Conservation (phyloP, 2,113 vertebrate genomes). For the Strigops habroptila region DNA sequence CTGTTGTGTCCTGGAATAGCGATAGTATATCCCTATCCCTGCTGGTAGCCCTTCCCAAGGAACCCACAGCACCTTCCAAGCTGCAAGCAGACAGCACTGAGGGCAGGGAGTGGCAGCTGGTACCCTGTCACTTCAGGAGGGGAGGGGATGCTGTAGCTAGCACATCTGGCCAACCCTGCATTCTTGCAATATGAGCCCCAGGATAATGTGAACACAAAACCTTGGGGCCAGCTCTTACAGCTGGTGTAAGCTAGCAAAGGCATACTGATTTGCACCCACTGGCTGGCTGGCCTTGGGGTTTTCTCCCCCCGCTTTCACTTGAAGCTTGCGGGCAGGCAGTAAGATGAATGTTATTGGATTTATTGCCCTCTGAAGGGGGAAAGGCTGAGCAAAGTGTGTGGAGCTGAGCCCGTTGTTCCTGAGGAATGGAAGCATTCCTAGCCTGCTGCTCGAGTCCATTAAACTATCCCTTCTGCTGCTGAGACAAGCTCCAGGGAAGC, state of each 20-base stretch:
- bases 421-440: not conserved
- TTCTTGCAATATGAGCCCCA: slow-evolving; percentile 54
- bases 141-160: not conserved
- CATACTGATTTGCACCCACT: slow-evolving; percentile 14
- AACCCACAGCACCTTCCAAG: not conserved
- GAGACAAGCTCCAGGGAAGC: not conserved
- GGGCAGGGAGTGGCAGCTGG: slow-evolving; percentile 25
- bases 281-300: not conserved
- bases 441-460: not conserved
- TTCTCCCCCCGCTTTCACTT: not conserved
- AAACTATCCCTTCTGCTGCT: not conserved
- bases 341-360: not conserved
- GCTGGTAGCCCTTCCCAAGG: not conserved
- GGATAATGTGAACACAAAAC: slow-evolving; percentile 37
- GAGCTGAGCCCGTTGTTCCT: not conserved
- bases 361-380: not conserved
- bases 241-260: slow-evolving; percentile 9
- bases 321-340: not conserved
- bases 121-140: not conserved
- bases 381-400: not conserved
- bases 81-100: not conserved
- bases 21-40: not conserved
- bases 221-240: slow-evolving; percentile 21
- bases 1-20: not conserved
- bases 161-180: slow-evolving; percentile 49